These are phyloP conservation scores for Eclectus roratus DNA, from an alignment of 2,113 vertebrate genomes.

Conservation along the genomic window DNA sequence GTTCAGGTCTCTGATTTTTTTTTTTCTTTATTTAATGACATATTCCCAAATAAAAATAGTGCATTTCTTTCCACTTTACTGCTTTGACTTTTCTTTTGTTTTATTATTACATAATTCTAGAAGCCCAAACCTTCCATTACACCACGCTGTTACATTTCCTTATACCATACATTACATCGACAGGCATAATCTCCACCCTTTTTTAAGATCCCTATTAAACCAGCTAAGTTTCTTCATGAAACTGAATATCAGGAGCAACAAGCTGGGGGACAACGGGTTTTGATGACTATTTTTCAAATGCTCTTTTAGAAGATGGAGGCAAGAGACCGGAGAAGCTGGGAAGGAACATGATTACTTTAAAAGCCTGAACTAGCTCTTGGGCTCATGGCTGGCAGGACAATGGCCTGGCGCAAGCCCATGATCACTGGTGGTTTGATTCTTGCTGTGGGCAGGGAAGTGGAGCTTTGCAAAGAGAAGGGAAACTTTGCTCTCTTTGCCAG, in stretches of 20 bases:
- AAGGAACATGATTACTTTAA: background rate
- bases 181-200: conserved; percentile 9
- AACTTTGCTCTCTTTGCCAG: background rate
- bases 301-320: background rate
- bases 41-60: background rate
- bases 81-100: conserved; percentile 20
- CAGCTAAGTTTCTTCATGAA: background rate
- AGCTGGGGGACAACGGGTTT: accelerated
- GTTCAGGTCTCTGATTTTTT: background rate
- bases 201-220: conserved; percentile 27
- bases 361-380: background rate
- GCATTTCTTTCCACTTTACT: background rate
- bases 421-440: background rate
- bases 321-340: background rate
- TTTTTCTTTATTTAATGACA: background rate
- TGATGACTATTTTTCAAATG: background rate
- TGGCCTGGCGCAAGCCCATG: background rate
- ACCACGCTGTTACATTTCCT: background rate
- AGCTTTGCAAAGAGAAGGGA: background rate
- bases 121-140: background rate
- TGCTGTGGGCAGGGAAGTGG: background rate
- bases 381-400: background rate
- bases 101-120: background rate
- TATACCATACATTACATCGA: background rate
- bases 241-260: background rate